Percentiles rank a stretch among this genome's conserved stretches.
Evolutionary conservation across 2,888 invertebrate species (phyloP).

Genomic region (Lepas anatifera): DNA sequence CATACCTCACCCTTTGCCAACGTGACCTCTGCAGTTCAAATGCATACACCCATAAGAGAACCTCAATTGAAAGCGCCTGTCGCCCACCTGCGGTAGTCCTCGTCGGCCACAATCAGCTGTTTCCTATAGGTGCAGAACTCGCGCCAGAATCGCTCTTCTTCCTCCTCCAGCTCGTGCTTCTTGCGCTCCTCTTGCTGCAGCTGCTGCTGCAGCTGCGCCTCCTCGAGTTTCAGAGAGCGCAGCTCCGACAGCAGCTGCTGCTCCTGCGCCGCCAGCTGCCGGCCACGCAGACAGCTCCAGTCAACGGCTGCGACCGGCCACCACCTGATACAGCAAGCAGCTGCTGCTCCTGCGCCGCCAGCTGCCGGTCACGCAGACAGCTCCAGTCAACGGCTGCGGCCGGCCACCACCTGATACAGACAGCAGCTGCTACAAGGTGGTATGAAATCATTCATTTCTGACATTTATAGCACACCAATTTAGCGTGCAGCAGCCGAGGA

Average conservation of each 20-base stretch:
- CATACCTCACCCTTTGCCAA: too few species aligned
- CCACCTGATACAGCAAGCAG: slow-evolving; percentile 38
- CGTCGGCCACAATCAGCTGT: slow-evolving; percentile 72
- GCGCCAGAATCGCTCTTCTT: slow-evolving; percentile 64
- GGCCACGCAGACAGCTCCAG: slow-evolving; percentile 11
- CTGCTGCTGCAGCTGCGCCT: slow-evolving; percentile 52
- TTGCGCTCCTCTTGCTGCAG: slow-evolving; percentile 45
- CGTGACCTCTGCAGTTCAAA: too few species aligned
- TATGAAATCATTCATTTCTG: too few species aligned
- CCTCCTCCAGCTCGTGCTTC: slow-evolving; percentile 51
- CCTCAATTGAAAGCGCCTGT: too few species aligned
- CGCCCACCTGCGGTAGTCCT: slow-evolving; percentile 57
- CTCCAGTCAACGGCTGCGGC: too few species aligned
- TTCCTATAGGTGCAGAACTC: slow-evolving; percentile 78
- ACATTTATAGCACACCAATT: too few species aligned
- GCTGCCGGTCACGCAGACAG: too few species aligned
- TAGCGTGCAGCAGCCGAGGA: too few species aligned
- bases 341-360: slow-evolving; percentile 41
- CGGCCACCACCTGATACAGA: too few species aligned
- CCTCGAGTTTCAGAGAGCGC: slow-evolving; percentile 61
- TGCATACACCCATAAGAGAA: too few species aligned
- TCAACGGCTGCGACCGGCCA: too few species aligned
- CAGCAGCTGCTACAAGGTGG: too few species aligned
- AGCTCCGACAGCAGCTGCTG: slow-evolving; percentile 59
- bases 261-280: slow-evolving; percentile 36